Percentiles rank a stretch among this genome's conserved stretches.
Conservation (phyloP, 2,797 vertebrate species). For the Peromyscus melanophrys region DNA sequence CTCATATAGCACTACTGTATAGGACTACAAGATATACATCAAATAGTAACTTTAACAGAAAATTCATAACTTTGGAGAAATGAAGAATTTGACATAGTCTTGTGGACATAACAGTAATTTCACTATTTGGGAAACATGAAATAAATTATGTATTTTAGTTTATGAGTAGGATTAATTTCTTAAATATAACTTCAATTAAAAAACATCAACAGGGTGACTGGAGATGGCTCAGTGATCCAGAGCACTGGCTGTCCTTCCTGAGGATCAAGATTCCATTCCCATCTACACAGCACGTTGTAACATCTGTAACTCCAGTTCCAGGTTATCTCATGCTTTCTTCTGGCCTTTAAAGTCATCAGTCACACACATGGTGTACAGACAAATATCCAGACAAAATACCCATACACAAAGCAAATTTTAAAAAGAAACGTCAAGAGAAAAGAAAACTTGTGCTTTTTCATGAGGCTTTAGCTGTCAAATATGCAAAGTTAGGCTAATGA, state of each 20-base stretch:
- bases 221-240: neutral
- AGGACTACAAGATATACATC: neutral
- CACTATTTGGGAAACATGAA: neutral
- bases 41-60: neutral
- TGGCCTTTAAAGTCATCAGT: neutral
- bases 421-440: neutral
- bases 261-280: neutral
- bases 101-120: neutral
- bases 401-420: neutral
- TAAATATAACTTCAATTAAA: neutral
- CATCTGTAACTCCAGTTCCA: neutral
- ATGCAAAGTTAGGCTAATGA: neutral
- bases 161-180: neutral
- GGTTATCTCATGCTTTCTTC: neutral
- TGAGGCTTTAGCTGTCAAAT: neutral
- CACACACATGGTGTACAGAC: neutral
- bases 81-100: neutral
- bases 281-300: neutral
- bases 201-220: neutral
- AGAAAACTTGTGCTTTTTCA: neutral
- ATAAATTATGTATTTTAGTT: neutral
- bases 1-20: neutral
- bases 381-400: neutral
- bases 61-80: neutral
- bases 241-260: neutral